phyloP scores from a whole-genome alignment of 92 coral and sea anemone species.

The Parazoanthus swiftii region DNA sequence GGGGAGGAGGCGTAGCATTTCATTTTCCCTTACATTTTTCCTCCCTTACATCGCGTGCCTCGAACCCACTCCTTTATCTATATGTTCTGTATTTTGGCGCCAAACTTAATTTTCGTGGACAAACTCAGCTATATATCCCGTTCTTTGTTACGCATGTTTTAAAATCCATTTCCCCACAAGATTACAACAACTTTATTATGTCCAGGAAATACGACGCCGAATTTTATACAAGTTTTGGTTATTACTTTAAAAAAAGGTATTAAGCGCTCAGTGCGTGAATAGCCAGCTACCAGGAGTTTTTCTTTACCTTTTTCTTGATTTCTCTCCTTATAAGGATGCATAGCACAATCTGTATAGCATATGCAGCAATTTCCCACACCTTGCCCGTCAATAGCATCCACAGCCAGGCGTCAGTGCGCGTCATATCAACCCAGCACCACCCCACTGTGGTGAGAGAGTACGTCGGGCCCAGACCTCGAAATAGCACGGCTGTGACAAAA shows the following conservation, averaged over 20 bases:
- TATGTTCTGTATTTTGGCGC: too few relatives aligned
- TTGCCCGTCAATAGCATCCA: conserved; percentile 27
- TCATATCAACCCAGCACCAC: conserved; percentile 22
- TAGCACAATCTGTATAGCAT: conserved; percentile 10
- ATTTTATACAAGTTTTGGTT: not conserved
- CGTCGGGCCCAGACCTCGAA: not conserved
- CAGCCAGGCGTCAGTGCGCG: not conserved
- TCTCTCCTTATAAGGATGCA: conserved; percentile 19
- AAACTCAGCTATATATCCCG: too few relatives aligned
- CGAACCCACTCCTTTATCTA: too few relatives aligned
- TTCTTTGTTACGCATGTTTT: too few relatives aligned
- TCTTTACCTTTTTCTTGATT: conserved; percentile 18
- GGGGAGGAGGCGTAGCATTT: too few relatives aligned
- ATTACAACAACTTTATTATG: too few relatives aligned
- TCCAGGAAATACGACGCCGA: too few relatives aligned
- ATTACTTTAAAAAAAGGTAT: not conserved
- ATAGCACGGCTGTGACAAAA: not conserved
- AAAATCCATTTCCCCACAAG: too few relatives aligned
- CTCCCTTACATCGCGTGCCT: too few relatives aligned
- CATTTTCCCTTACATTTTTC: too few relatives aligned
- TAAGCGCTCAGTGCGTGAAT: not conserved
- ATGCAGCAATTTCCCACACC: conserved; percentile 16
- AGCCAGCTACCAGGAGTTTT: not conserved
- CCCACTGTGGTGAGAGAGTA: conserved; percentile 30
- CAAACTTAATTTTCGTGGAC: too few relatives aligned